Evolutionary conservation across 2,888 invertebrate species (phyloP), one percentile per base, ranked within the genome.

Genomic region (Drosophila pseudotalamancana): DNA sequence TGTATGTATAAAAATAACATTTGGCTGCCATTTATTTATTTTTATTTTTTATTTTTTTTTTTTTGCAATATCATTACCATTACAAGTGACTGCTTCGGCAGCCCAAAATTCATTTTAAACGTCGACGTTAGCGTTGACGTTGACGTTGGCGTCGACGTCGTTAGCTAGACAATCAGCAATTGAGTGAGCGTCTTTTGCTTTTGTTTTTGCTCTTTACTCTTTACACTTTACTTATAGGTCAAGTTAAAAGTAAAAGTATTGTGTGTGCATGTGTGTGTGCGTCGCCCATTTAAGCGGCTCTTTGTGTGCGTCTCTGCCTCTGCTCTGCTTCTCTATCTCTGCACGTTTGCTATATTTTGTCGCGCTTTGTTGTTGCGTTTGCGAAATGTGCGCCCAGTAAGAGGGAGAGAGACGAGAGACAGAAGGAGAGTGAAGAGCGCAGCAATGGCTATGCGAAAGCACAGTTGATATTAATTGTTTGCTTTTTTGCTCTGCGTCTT

Each of bases 181-280:
- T 48, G 39, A 45, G 51, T 37, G 39, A 61, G 57, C 64, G 70
- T 50, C 70, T 72, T 57, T 72, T 74, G 74, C 72, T 68, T 72
- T 48, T 67, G 67, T 61, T 68, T 49, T 62, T 59, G 35, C 59
- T 27, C 46, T 49, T 49, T 68, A 67, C 67, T 73, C 73, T 69
- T 74, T 67, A 67, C 70, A 72, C 56, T 72, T 56, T 62, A 69
- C 75, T 80, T 83, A 85, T 83, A 85, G 83, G 83, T 83, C 83
- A 83, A 87, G 87, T 83, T 83, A 87, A 83, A 83, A 83, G 83
- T 83, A 83, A 83, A 83, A 83, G 87, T 83, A 72, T 65, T 65
- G 57, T 39, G 43, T 45, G 19, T 25, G 21, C 18, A 23, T 50
- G 49, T 57, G 35, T 27, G 14, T 50, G 50, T 39, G 23, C 21